These are phyloP conservation scores for Dysmachus trigonus DNA, from an alignment of 2,888 invertebrate species.

Conservation along the genomic window DNA sequence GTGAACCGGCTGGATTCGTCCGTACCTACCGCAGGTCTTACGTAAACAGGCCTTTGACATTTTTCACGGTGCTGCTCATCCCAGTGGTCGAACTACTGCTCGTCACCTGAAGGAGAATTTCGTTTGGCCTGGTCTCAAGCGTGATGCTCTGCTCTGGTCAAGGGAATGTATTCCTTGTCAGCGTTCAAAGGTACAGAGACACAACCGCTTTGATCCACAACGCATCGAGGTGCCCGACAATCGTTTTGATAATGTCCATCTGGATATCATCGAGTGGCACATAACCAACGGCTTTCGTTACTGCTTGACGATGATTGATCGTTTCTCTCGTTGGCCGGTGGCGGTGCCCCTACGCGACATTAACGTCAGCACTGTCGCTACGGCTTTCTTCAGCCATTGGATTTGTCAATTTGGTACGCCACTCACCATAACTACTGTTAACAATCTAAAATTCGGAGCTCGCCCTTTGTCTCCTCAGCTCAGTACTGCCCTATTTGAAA, in stretches of 20 bases:
- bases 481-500: too few relatives aligned
- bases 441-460: too few relatives aligned
- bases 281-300: background rate
- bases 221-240: background rate
- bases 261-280: background rate
- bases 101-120: background rate
- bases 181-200: background rate
- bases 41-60: background rate
- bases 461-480: too few relatives aligned
- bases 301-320: background rate
- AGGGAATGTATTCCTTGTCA: background rate
- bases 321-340: too few relatives aligned
- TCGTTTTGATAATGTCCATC: background rate
- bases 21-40: background rate
- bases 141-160: background rate
- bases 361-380: background rate
- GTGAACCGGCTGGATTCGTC: too few relatives aligned
- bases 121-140: background rate
- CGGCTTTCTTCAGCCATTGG: background rate
- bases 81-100: background rate
- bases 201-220: background rate
- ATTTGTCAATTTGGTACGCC: background rate
- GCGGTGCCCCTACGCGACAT: background rate
- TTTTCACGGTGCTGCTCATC: too few relatives aligned
- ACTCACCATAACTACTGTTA: background rate